Base-by-base conservation (phyloP, 2,888 invertebrate species). In the Dichetophora obliterata region DNA sequence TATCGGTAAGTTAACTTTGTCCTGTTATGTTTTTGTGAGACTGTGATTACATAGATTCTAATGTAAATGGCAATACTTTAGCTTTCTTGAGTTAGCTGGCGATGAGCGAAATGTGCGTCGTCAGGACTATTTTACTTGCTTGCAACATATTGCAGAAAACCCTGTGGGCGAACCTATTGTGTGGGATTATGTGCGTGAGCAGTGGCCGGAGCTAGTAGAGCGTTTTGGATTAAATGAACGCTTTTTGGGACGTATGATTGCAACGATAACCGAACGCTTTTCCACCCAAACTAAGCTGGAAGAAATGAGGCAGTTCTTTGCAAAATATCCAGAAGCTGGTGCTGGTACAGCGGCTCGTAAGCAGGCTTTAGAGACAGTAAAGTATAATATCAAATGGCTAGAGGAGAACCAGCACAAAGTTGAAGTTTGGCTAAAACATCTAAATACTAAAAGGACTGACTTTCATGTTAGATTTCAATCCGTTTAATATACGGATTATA, bases 191-290 rank as follows among this genome's bases (percentile, higher is more conserved):
- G 93, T 95, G 5, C 92, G 96, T 16, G 90, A 92, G 31, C 92
- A 95, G 80, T 97, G 96, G 95, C 90, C 91, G 1, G 88, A 92
- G 31, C 88, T 97, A 0, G 93, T 95, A 0, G 90, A 92, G 0
- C 91, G 95, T 72, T 97, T 96, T 87, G 93, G 94, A 0, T 88
- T 96, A 11, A 96, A 95, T 86, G 94, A 96, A 84, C 92, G 96
- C 11, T 92, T 93, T 80, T 90, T 98, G 24, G 97, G 97, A 16
- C 89, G 91, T 66, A 84, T 95, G 77, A 92, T 97, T 72, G 93
- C 94, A 0, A 88, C 89, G 2, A 92, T 96, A 68, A 94, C 95
- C 0, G 86, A 85, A 5, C 88, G 90, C 1, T 97, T 96, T 85
- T 91, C 93, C 14, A 93, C 93, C 0, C 89, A 92, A 37, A 88